Evolutionary conservation across 2,888 invertebrate genomes (phyloP), one percentile per base, ranked within the genome.

Genomic region (Fragum fragum): DNA sequence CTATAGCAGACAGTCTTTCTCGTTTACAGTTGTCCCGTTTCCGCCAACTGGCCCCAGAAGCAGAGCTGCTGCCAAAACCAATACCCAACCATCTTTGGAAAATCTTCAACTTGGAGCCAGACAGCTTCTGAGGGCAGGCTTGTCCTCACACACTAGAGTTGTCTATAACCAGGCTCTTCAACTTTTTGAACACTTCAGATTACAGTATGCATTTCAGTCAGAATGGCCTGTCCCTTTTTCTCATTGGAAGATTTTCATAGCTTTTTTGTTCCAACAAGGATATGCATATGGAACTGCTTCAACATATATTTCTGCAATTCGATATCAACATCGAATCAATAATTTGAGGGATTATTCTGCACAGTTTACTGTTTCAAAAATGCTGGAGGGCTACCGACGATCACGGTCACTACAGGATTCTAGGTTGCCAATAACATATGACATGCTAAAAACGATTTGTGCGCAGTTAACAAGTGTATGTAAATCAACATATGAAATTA

Each of bases 31-130:
- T n/a, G n/a, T n/a, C n/a, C n/a, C n/a, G n/a, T n/a, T n/a, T n/a
- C n/a, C 36, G 74, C 1, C 7, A 63, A n/a, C 59, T 77, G 32
- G 77, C 63, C 7, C 81, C 81, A 52, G 59, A 75, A 0, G 81
- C 78, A 66, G 53, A 75, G 16, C 2, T 18, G 16, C 16, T 42
- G 2, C 78, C 75, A n/a, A n/a, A n/a, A n/a, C n/a, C n/a, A n/a
- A n/a, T n/a, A n/a, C n/a, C n/a, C n/a, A n/a, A n/a, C n/a, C n/a
- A n/a, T n/a, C n/a, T n/a, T n/a, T n/a, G n/a, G n/a, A n/a, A n/a
- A n/a, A n/a, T n/a, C n/a, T n/a, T n/a, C n/a, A n/a, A n/a, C n/a
- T n/a, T n/a, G n/a, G n/a, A n/a, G n/a, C n/a, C n/a, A n/a, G n/a
- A n/a, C n/a, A n/a, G n/a, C n/a, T n/a, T n/a, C n/a, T n/a, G n/a